phyloP scores from a whole-genome alignment of 2,797 vertebrate species.

The Microctenopoma lineatum region DNA sequence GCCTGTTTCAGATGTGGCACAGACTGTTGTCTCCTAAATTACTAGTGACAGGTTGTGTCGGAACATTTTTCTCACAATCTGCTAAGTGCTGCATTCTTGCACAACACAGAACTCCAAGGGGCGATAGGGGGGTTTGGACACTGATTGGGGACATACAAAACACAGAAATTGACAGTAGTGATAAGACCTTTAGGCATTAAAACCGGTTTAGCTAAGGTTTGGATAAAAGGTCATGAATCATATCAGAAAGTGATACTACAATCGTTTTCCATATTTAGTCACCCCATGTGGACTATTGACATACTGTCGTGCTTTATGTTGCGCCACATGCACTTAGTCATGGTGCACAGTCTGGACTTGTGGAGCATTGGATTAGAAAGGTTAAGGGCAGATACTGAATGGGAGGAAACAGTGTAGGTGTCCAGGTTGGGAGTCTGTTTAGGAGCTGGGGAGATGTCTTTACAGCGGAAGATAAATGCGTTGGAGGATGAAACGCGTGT shows the following conservation, averaged over 20 bases:
- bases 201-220: background rate
- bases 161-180: too few relatives aligned
- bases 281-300: background rate
- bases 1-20: background rate
- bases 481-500: constrained; percentile 13
- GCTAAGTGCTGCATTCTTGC: background rate
- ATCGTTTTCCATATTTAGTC: background rate
- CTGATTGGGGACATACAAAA: background rate
- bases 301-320: background rate
- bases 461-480: background rate
- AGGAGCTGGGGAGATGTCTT: background rate
- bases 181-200: background rate
- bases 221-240: background rate
- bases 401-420: background rate
- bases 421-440: constrained; percentile 7
- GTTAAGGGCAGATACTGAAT: background rate
- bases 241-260: background rate
- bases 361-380: background rate
- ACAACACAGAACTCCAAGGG: background rate
- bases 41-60: background rate
- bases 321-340: background rate
- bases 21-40: background rate
- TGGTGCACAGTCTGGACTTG: background rate
- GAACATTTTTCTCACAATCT: background rate
- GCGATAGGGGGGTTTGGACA: background rate